phyloP scores from a whole-genome alignment of 2,888 invertebrate species.

The Erynnis tages region DNA sequence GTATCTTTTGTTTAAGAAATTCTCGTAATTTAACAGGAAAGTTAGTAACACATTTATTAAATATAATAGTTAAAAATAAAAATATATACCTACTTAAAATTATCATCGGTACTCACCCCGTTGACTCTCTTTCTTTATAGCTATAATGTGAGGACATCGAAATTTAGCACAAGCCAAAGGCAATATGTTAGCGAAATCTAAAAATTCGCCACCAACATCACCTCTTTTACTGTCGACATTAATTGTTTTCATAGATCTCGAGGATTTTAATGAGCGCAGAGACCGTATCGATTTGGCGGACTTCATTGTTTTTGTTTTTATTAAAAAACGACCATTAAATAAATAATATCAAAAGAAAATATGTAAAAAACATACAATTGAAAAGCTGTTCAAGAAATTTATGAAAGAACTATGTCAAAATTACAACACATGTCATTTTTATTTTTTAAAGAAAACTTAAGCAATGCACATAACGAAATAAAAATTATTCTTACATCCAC shows the following conservation, averaged over 20 bases:
- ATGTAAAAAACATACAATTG: slow-evolving; percentile 4
- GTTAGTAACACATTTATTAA: no score
- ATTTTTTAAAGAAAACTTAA: no score
- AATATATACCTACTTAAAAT: no score
- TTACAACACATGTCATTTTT: no score
- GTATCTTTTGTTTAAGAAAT: no score
- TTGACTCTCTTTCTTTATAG: slow-evolving; percentile 39
- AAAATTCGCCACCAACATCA: slow-evolving; percentile 20
- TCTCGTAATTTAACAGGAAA: no score
- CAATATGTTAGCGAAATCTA: slow-evolving; percentile 40
- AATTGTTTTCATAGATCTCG: slow-evolving; percentile 32
- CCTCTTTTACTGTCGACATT: slow-evolving; percentile 9
- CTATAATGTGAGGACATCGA: slow-evolving; percentile 37
- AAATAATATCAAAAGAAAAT: slow-evolving; percentile 9
- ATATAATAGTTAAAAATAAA: no score
- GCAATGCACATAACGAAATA: no score
- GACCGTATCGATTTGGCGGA: slow-evolving; percentile 22
- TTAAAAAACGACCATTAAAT: slow-evolving; percentile 17
- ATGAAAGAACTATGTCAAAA: no score
- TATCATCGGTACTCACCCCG: slow-evolving; percentile 32
- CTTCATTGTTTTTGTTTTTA: slow-evolving; percentile 22
- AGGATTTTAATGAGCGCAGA: slow-evolving; percentile 32
- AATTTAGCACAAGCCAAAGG: slow-evolving; percentile 38
- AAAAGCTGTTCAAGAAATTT: no score
- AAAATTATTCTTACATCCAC: no score